phyloP scores from a whole-genome alignment of 2,888 invertebrate genomes.

The Euclidia mi region DNA sequence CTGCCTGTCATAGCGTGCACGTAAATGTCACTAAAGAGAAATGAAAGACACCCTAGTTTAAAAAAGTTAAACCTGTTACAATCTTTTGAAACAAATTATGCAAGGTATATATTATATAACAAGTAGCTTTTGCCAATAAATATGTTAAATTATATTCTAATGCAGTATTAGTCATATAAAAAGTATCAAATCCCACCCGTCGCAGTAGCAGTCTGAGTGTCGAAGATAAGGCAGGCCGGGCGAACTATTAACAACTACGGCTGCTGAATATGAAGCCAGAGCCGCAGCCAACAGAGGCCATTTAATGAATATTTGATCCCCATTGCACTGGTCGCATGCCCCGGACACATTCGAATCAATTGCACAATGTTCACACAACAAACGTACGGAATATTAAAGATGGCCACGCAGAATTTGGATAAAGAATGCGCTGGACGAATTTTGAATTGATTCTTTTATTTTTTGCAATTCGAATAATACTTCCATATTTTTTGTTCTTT shows the following conservation, averaged over 20 bases:
- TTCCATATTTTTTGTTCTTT: not conserved
- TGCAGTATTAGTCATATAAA: not conserved
- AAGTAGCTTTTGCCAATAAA: too few relatives aligned
- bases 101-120: too few relatives aligned
- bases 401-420: constrained; percentile 29
- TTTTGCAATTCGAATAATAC: not conserved
- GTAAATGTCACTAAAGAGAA: too few relatives aligned
- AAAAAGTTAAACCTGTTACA: too few relatives aligned
- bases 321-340: constrained; percentile 68
- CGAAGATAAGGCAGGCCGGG: constrained; percentile 78
- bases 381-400: constrained; percentile 46
- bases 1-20: too few relatives aligned
- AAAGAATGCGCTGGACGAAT: not conserved
- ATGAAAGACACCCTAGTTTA: too few relatives aligned
- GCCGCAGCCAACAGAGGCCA: constrained; percentile 67
- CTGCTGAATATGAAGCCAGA: constrained; percentile 80
- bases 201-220: constrained; percentile 73
- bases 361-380: constrained; percentile 56
- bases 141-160: too few relatives aligned
- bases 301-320: constrained; percentile 85
- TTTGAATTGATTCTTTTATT: constrained; percentile 7
- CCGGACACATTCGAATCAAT: constrained; percentile 77
- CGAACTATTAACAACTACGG: constrained; percentile 83
- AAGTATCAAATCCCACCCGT: constrained; percentile 67
- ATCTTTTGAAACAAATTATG: too few relatives aligned